Evolutionary conservation across 2,888 invertebrate species (phyloP).

Genomic region (Athripsodes cinereus): DNA sequence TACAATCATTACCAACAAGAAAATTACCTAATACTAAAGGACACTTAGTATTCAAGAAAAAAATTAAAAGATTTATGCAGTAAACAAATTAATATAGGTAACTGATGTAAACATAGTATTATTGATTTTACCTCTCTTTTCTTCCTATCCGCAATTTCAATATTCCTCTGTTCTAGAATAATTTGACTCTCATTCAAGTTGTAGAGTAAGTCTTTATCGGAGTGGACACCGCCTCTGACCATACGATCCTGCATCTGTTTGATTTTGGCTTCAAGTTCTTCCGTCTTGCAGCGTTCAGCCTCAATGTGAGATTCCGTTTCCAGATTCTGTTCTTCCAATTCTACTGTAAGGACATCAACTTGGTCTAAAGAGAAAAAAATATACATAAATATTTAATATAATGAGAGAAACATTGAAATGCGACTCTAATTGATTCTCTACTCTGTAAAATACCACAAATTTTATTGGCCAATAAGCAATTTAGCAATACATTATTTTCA

Average conservation of each 20-base stretch:
- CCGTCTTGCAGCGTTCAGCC: constrained; percentile 65
- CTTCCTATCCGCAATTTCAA: constrained; percentile 87
- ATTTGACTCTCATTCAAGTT: constrained; percentile 92
- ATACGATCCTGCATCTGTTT: constrained; percentile 87
- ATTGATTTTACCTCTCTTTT: constrained; percentile 64
- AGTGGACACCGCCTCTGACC: constrained; percentile 69
- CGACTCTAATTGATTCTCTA: too few species aligned
- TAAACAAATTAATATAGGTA: constrained; percentile 4
- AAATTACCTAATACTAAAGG: too few species aligned
- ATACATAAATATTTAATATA: too few species aligned
- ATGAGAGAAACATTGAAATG: too few species aligned
- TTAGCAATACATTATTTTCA: too few species aligned
- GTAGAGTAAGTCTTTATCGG: constrained; percentile 79
- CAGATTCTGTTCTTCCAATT: constrained; percentile 46
- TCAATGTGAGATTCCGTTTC: constrained; percentile 50
- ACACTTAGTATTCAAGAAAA: too few species aligned
- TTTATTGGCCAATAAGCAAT: too few species aligned
- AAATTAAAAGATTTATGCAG: not conserved
- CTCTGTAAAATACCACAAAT: too few species aligned
- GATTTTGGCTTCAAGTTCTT: constrained; percentile 72
- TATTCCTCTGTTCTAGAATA: constrained; percentile 75
- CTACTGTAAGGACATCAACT: constrained; percentile 41
- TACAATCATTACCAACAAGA: too few species aligned
- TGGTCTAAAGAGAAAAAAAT: constrained; percentile 35
- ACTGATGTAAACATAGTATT: constrained; percentile 3